These are phyloP conservation scores for Etheostoma cragini DNA, from an alignment of 2,113 vertebrate genomes.

Conservation along the genomic window DNA sequence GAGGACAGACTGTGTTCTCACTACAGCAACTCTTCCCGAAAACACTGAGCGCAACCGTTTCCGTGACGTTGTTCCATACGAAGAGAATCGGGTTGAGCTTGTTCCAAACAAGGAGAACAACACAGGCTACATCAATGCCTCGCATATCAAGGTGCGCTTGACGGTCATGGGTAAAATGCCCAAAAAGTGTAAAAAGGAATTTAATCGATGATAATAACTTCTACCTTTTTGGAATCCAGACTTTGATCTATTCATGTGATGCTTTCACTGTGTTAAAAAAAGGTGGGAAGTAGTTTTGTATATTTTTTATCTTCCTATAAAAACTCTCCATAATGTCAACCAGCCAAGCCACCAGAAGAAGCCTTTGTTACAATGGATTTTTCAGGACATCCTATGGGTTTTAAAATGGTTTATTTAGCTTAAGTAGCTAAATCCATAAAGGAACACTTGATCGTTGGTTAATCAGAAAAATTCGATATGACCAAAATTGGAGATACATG, in stretches of 20 bases:
- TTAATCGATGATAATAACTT: background rate
- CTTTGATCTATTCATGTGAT: background rate
- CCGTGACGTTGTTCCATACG: conserved; percentile 92
- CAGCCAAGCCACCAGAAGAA: background rate
- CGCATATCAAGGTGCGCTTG: conserved; percentile 90
- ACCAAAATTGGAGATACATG: background rate
- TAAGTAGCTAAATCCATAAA: background rate
- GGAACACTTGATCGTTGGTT: background rate
- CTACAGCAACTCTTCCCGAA: conserved; percentile 89
- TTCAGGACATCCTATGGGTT: background rate
- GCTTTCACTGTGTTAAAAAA: background rate
- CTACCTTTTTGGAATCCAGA: background rate
- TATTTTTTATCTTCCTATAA: background rate
- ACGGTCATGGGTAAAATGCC: background rate
- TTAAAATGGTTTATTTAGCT: background rate
- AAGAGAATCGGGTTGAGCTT: conserved; percentile 93
- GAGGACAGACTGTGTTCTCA: conserved; percentile 86
- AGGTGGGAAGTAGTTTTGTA: background rate
- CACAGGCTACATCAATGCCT: conserved; percentile 95
- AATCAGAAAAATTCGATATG: background rate
- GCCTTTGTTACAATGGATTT: background rate
- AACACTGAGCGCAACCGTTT: conserved; percentile 93
- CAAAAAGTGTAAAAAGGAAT: background rate
- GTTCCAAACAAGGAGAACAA: conserved; percentile 96
- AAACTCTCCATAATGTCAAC: background rate